These are phyloP conservation scores for Ondatra zibethicus DNA, from an alignment of 2,113 vertebrate genomes.

Conservation along the genomic window DNA sequence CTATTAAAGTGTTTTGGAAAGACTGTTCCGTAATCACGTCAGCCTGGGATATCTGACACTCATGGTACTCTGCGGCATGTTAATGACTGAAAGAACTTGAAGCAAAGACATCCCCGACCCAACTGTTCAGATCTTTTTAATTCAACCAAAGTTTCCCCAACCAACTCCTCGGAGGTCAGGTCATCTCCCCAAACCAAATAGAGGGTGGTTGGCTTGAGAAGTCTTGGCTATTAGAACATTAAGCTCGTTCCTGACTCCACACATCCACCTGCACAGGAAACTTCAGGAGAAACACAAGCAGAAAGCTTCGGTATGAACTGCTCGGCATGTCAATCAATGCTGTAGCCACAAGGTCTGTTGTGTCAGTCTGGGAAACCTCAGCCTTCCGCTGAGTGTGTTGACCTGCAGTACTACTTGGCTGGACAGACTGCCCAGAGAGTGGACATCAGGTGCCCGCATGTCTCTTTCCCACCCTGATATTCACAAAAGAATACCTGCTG, in stretches of 20 bases:
- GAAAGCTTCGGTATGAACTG: background rate
- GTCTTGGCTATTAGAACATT: background rate
- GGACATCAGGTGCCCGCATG: background rate
- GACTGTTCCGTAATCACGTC: background rate
- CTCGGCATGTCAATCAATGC: background rate
- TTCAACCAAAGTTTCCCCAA: background rate
- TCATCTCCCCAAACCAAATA: background rate
- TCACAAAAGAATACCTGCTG: background rate
- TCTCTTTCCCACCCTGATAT: background rate
- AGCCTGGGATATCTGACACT: background rate
- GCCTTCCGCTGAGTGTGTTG: background rate
- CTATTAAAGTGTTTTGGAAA: background rate
- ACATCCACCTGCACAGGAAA: background rate
- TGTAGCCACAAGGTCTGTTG: background rate
- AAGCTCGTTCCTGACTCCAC: background rate
- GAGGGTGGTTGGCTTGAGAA: background rate
- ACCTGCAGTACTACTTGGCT: background rate
- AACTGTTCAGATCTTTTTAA: background rate
- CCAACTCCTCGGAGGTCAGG: background rate
- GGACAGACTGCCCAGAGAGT: background rate
- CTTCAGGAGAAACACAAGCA: background rate
- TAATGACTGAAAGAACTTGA: background rate
- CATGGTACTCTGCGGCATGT: background rate
- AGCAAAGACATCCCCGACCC: background rate
- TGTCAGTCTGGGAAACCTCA: too few species aligned